Conservation (phyloP, 2,797 vertebrate species). For the Nyctalus aviator region DNA sequence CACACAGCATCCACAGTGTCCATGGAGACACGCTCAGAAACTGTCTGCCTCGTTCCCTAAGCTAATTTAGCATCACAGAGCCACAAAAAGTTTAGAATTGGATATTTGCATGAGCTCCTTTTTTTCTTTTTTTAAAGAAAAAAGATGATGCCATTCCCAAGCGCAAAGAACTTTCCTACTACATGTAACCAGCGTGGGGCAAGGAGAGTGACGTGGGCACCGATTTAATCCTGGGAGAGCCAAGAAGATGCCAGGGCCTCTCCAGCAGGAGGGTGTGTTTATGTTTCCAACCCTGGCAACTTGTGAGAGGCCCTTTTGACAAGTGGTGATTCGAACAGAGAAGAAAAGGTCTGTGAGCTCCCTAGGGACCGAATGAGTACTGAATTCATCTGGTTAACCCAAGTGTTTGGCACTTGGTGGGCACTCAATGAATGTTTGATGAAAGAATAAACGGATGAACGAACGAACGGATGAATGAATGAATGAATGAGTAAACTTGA, state of each 20-base stretch:
- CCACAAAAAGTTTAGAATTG: constrained; percentile 69
- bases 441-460: neutral
- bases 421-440: neutral
- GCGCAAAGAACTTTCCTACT: constrained; percentile 57
- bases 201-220: neutral
- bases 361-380: neutral
- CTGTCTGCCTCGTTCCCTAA: constrained; percentile 60
- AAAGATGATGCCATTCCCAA: constrained; percentile 51
- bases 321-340: neutral
- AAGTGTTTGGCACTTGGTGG: neutral
- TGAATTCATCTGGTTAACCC: neutral
- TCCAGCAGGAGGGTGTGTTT: neutral
- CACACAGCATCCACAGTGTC: constrained; percentile 19
- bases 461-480: neutral
- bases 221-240: neutral
- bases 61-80: constrained; percentile 71
- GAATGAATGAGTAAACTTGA: neutral
- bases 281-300: neutral
- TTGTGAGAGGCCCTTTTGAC: neutral
- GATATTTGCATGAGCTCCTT: constrained; percentile 54
- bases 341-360: neutral
- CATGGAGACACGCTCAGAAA: constrained; percentile 57
- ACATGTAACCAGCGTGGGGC: neutral
- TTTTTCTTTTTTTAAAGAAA: constrained; percentile 19
- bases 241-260: neutral